Percentiles rank a stretch among this genome's conserved stretches.
phyloP scores from a whole-genome alignment of 2,797 vertebrate genomes.

The Huso huso region DNA sequence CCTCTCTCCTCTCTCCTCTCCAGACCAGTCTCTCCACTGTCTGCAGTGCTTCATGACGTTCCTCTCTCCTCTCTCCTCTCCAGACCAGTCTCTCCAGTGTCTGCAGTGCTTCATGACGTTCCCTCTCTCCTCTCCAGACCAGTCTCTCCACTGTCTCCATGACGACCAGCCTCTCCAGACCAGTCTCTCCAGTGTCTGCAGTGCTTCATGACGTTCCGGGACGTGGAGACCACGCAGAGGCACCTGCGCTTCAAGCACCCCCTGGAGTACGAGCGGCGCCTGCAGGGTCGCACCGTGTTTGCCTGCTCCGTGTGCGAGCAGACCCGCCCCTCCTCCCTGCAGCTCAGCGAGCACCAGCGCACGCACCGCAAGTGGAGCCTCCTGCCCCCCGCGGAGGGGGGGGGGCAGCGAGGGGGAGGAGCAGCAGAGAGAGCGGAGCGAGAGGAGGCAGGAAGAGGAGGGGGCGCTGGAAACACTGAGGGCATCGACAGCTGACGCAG shows the following conservation, averaged over 20 bases:
- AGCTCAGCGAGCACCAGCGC: conserved; percentile 19
- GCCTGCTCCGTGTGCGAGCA: conserved; percentile 20
- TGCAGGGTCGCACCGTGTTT: conserved; percentile 18
- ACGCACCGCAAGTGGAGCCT: conserved; percentile 20
- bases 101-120: conserved; percentile 23
- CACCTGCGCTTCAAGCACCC: conserved; percentile 22
- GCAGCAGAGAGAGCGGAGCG: background rate
- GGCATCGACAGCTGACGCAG: no score
- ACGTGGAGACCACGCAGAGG: conserved; percentile 19
- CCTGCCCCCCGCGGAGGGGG: background rate
- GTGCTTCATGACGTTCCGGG: conserved; percentile 24
- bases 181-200: conserved; percentile 16
- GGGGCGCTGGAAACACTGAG: no score
- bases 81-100: conserved; percentile 15
- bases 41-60: conserved; percentile 23
- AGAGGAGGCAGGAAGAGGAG: background rate
- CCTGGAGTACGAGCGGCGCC: conserved; percentile 15
- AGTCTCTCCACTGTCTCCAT: no score
- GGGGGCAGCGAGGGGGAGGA: background rate
- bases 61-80: background rate
- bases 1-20: background rate
- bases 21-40: conserved; percentile 15
- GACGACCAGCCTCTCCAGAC: background rate
- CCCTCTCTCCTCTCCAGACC: no score
- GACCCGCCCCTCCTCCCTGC: conserved; percentile 22